phyloP scores from a whole-genome alignment of 2,113 vertebrate genomes.

The Bubo scandiacus region DNA sequence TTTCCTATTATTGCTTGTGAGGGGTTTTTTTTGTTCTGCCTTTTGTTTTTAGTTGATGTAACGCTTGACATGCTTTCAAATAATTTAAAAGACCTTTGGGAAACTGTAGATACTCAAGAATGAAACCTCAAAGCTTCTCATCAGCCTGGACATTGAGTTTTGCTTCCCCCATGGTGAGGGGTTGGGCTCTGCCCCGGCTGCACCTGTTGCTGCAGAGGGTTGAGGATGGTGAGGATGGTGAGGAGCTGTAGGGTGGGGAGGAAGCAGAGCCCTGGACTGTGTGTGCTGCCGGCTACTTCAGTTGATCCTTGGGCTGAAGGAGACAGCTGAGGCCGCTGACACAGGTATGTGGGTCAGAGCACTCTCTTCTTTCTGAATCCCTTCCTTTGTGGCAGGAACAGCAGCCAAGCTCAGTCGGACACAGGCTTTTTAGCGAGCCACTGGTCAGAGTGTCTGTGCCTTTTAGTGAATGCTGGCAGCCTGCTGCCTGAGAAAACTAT shows the following conservation, averaged over 20 bases:
- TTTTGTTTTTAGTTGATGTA: neutral
- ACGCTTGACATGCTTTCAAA: neutral
- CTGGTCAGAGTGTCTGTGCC: neutral
- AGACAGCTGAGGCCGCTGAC: neutral
- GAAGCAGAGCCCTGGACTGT: rapidly evolving
- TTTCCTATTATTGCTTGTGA: neutral
- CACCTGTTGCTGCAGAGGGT: neutral
- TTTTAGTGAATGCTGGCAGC: neutral
- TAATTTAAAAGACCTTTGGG: neutral
- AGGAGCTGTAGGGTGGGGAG: neutral
- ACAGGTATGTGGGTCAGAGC: rapidly evolving
- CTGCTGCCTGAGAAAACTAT: too few relatives aligned
- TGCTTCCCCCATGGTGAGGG: neutral
- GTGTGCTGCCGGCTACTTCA: neutral
- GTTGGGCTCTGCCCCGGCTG: too few relatives aligned
- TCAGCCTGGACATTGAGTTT: neutral
- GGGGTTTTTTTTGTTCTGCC: neutral
- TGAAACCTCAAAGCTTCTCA: neutral
- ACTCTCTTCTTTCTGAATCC: neutral
- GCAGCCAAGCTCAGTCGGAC: neutral
- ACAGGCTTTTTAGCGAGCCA: neutral
- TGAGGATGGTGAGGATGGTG: neutral
- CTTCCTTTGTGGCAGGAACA: neutral
- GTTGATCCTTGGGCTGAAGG: neutral
- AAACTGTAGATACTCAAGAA: neutral